Evolutionary conservation across 2,888 invertebrate species (phyloP), one percentile per base, ranked within the genome.

Genomic region (Melanostoma mellinum): DNA sequence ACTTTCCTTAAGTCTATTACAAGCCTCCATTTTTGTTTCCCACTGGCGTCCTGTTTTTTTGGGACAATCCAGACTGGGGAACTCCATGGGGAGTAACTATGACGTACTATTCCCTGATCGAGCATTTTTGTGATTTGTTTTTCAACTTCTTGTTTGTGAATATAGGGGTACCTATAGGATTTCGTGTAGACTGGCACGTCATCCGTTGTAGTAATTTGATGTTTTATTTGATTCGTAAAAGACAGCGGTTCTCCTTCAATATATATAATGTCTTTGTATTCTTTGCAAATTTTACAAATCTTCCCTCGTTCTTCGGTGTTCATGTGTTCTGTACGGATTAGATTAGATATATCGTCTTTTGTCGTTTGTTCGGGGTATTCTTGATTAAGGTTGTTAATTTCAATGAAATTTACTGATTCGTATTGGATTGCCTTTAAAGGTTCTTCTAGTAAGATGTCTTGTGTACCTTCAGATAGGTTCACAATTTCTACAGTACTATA

Each of bases 1-100:
- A 76, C 3, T n/a, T 77, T 77, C 8, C 77, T 40, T n/a, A n/a
- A 58, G 5, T 71, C 71, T 0, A 77, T 77, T 0, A 69, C 77
- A 6, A 77, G 2, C 56, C 58, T 38, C 71, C 71, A 71, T 4
- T 56, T 71, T 3, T 69, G 38, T 40, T 48, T 42, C n/a, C 60
- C 60, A 33, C 40, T 58, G 48, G 56, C 40, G 20, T 74, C 67
- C 9, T 20, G 30, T 35, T 75, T 75, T 50, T 75, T 60, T n/a
- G 50, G 58, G 30, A 74, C 74, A 38, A 74, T 67, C 67, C 67
- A 74, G 3, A 67, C 58, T 3, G 74, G 65, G 10, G 67, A 67
- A 38, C 58, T 67, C 58, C 56, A 74, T 35, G 76, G 68, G 4
- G 63, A 20, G 20, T 20, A 20, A 20, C 20, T 20, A 20, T 20